Evolutionary conservation across 2,113 vertebrate species (phyloP).

Genomic region (Nanger granti): DNA sequence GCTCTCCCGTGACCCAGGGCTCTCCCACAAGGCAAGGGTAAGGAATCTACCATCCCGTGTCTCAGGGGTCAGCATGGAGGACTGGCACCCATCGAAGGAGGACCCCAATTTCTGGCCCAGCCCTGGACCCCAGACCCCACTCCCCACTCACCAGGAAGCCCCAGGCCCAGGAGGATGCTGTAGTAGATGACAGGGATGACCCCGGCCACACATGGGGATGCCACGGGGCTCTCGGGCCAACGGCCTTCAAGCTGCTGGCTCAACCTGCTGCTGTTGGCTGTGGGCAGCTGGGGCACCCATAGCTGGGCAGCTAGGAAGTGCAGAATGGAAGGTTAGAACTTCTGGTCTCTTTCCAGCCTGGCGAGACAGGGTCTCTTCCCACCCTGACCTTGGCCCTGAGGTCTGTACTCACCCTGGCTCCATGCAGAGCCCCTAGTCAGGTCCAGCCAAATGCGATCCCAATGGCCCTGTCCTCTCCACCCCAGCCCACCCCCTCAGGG

Average conservation of each 20-base stretch:
- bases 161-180: constrained; percentile 88
- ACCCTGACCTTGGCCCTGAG: neutral
- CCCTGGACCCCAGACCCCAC: neutral
- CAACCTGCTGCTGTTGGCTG: constrained; percentile 75
- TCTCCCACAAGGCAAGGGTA: neutral
- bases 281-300: constrained; percentile 63
- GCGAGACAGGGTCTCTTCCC: neutral
- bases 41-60: neutral
- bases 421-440: neutral
- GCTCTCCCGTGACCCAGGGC: neutral
- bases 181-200: constrained; percentile 88
- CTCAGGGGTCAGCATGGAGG: neutral
- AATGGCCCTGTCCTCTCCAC: neutral
- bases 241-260: constrained; percentile 19
- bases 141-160: constrained; percentile 87
- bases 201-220: constrained; percentile 85
- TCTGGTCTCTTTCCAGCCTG: neutral
- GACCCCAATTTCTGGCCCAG: neutral
- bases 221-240: constrained; percentile 59
- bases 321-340: neutral
- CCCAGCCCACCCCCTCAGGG: neutral
- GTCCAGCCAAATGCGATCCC: neutral
- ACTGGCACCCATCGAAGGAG: fast-evolving
- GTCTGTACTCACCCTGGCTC: neutral
- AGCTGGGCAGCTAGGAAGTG: neutral